Conservation (phyloP, 2,888 invertebrate genomes). For the Balanococcus diminutus region DNA sequence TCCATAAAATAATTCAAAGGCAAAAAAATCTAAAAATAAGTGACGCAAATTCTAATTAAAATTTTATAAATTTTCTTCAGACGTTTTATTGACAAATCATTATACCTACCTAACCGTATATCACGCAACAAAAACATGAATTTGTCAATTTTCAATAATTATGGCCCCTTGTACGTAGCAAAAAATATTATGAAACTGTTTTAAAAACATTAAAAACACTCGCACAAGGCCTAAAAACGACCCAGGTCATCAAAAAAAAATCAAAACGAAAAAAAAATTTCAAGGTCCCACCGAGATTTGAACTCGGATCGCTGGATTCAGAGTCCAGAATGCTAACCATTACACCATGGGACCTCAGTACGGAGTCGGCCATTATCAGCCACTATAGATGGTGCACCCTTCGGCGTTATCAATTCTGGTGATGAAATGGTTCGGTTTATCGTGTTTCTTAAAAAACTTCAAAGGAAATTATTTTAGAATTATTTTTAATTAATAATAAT, state of each 20-base stretch:
- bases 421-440: neutral
- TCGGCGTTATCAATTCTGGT: neutral
- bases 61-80: neutral
- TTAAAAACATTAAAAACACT: neutral
- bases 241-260: neutral
- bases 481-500: neutral
- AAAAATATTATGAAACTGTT: neutral
- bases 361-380: neutral
- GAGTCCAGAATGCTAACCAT: conserved; percentile 65
- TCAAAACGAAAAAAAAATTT: neutral
- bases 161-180: neutral
- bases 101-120: too few relatives aligned
- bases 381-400: neutral
- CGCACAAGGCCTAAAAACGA: neutral
- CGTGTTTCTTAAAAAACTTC: neutral
- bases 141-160: too few relatives aligned
- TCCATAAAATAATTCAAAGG: neutral
- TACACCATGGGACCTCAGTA: conserved; percentile 63
- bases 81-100: conserved; percentile 15
- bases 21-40: neutral
- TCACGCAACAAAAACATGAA: neutral
- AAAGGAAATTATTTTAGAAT: conserved; percentile 18
- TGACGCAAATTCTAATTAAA: neutral
- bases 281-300: conserved; percentile 60
- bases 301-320: conserved; percentile 61